A percentile compares a stretch with the other conserved stretches of the same genome.
Evolutionary conservation across 2,888 invertebrate species (phyloP).

Genomic region (Leptogaster cylindrica): DNA sequence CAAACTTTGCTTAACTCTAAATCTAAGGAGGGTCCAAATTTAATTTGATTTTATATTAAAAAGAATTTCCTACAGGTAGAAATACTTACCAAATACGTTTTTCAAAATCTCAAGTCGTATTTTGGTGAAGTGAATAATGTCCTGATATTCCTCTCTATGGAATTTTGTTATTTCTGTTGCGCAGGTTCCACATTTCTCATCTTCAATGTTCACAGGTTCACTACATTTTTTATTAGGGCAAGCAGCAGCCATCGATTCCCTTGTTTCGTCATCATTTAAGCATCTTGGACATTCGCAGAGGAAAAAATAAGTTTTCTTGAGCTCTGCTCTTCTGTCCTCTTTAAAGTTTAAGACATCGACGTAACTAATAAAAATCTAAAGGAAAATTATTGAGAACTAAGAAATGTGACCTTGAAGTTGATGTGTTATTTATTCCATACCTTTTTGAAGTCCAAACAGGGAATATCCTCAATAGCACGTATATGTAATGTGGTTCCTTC

Average conservation of each 20-base stretch:
- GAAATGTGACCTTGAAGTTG: not conserved
- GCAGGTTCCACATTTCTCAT: conserved; percentile 68
- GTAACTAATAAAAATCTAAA: conserved; percentile 86
- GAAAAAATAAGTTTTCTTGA: conserved; percentile 84
- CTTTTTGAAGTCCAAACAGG: conserved; percentile 77
- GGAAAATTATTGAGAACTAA: conserved; percentile 49
- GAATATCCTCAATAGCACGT: conserved; percentile 73
- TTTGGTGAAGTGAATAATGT: conserved; percentile 73
- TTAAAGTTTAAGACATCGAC: conserved; percentile 81
- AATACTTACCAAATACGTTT: no score
- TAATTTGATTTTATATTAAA: not conserved
- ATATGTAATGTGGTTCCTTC: conserved; percentile 80
- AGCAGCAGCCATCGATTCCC: conserved; percentile 66
- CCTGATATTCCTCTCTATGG: conserved; percentile 67
- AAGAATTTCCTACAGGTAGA: conserved; percentile 68
- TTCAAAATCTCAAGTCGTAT: conserved; percentile 77
- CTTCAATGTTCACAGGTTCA: conserved; percentile 54
- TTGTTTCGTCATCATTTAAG: conserved; percentile 55
- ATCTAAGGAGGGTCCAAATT: conserved; percentile 61
- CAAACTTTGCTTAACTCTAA: conserved; percentile 80
- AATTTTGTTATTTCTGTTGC: conserved; percentile 66
- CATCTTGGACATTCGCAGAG: conserved; percentile 83
- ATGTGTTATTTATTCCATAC: no score
- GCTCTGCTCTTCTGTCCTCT: conserved; percentile 72
- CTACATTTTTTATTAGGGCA: conserved; percentile 73